Evolutionary conservation across 2,113 vertebrate species (phyloP).

Genomic region (Centropristis striata): DNA sequence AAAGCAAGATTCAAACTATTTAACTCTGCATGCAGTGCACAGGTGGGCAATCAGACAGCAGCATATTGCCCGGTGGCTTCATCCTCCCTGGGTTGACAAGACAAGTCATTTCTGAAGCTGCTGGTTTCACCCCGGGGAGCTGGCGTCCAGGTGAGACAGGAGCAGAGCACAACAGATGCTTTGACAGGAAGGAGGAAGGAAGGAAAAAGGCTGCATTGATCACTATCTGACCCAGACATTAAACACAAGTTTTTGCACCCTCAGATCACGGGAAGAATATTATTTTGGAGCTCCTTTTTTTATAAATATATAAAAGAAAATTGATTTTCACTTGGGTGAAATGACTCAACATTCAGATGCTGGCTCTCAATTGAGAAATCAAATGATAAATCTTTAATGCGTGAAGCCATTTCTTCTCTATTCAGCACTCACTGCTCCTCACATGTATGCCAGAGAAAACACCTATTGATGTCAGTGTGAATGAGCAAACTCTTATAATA

Average conservation of each 20-base stretch:
- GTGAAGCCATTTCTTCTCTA: neutral
- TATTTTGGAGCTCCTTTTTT: neutral
- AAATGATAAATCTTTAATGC: neutral
- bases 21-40: constrained; percentile 48
- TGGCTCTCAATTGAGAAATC: neutral
- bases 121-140: constrained; percentile 55
- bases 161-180: constrained; percentile 63
- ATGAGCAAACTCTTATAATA: neutral
- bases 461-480: neutral
- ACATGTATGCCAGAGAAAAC: neutral
- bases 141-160: constrained; percentile 57
- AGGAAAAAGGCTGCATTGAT: constrained; percentile 41
- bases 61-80: constrained; percentile 68
- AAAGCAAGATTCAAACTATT: constrained; percentile 47
- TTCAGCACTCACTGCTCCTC: neutral
- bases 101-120: constrained; percentile 66
- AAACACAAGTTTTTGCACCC: neutral
- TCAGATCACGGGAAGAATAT: neutral
- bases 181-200: constrained; percentile 40
- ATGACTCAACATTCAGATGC: neutral
- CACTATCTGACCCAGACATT: constrained; percentile 29
- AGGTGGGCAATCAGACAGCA: constrained; percentile 72
- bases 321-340: neutral
- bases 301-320: neutral
- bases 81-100: constrained; percentile 58